Conservation (phyloP, 2,888 invertebrate species). For the Catonia carolina region DNA sequence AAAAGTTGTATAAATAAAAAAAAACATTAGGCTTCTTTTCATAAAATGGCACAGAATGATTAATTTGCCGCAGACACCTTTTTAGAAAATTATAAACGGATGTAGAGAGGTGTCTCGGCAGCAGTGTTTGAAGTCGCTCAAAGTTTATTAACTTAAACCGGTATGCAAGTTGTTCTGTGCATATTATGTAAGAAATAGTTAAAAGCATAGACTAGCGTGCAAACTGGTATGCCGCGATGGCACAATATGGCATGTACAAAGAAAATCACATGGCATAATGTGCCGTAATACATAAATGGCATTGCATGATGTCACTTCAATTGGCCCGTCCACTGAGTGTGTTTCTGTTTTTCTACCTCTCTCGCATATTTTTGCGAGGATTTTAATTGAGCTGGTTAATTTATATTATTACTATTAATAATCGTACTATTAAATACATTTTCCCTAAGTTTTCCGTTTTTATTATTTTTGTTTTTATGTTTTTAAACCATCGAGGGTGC, state of each 20-base stretch:
- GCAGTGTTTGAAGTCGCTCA: slow-evolving; percentile 25
- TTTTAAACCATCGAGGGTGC: slow-evolving; percentile 9
- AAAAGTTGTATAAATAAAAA: too few relatives aligned
- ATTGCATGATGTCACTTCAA: not conserved
- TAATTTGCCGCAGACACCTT: too few relatives aligned
- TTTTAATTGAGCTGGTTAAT: slow-evolving; percentile 1
- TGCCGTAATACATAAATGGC: too few relatives aligned
- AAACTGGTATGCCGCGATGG: too few relatives aligned
- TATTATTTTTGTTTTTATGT: slow-evolving; percentile 12
- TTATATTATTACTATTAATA: not conserved
- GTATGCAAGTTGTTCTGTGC: too few relatives aligned
- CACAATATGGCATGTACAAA: too few relatives aligned
- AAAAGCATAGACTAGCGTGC: too few relatives aligned
- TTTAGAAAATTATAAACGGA: too few relatives aligned
- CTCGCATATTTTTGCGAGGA: slow-evolving; percentile 15
- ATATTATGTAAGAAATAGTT: too few relatives aligned
- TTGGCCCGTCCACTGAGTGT: slow-evolving; percentile 31
- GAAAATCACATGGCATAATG: too few relatives aligned
- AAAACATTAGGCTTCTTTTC: too few relatives aligned
- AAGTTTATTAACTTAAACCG: slow-evolving; percentile 23
- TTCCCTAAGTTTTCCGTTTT: not conserved
- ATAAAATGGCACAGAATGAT: too few relatives aligned
- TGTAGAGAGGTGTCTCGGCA: slow-evolving; percentile 9
- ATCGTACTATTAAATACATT: not conserved
- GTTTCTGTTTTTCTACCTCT: slow-evolving; percentile 29